Percentiles rank a stretch among this genome's conserved stretches.
Evolutionary conservation across 92 coral and sea anemone genomes (phyloP).

Genomic region (Zoanthus sansibaricus): DNA sequence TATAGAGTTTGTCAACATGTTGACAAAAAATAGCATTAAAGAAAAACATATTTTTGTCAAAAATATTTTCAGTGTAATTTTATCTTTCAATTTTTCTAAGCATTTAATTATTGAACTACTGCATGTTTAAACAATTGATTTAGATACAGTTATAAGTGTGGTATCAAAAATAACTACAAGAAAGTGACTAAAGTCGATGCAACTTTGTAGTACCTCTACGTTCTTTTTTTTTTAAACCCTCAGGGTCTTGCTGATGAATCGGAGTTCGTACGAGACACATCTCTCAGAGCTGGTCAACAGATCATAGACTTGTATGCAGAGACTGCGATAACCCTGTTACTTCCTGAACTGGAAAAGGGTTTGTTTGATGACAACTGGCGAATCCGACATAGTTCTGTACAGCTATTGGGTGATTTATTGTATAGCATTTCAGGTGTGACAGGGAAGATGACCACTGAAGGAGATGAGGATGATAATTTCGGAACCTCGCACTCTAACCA

Average conservation of each 20-base stretch:
- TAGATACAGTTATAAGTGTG: too few relatives aligned
- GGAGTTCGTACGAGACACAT: constrained; percentile 95
- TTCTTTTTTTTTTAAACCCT: not conserved
- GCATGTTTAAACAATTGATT: too few relatives aligned
- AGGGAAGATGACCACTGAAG: constrained; percentile 98
- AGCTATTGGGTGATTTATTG: constrained; percentile 90
- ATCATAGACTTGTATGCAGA: constrained; percentile 92
- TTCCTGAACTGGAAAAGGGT: constrained; percentile 94
- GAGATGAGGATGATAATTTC: constrained; percentile 97
- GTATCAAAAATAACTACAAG: too few relatives aligned
- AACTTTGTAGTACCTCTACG: not conserved
- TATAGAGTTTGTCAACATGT: too few relatives aligned
- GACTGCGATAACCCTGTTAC: constrained; percentile 91
- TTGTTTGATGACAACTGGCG: constrained; percentile 99
- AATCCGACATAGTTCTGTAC: constrained; percentile 92
- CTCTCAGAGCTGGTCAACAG: constrained; percentile 97
- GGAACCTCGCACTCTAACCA: constrained; percentile 93
- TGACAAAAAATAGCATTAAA: too few relatives aligned
- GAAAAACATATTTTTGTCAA: too few relatives aligned
- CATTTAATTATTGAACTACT: too few relatives aligned
- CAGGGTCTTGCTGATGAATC: constrained; percentile 98
- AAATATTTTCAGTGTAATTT: too few relatives aligned
- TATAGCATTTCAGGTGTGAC: constrained; percentile 97
- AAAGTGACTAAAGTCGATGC: not conserved
- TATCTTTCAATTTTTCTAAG: too few relatives aligned